Base-by-base conservation (phyloP, 1,140 invertebrate genomes). In the Andricus grossulariae region DNA sequence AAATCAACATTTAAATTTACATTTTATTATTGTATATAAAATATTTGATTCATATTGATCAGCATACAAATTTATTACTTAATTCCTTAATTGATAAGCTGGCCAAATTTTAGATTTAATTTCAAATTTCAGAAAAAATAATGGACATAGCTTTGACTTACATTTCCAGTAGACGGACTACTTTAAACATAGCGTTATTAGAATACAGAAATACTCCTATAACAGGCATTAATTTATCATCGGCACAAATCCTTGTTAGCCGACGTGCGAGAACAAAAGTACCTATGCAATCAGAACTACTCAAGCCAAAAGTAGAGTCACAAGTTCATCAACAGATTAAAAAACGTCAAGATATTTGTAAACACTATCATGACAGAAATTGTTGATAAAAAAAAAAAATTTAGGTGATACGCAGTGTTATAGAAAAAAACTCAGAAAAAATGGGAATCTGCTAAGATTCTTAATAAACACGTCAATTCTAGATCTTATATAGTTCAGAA, bases 351-450 rank as follows among this genome's bases (percentile, higher is more conserved):
- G 10, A 21, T 6, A 57, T 57, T 57, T 57, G 18, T 21, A 57
- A 57, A 21, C 16, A 57, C 5, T 57, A 57, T 57, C 54, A 57
- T 57, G 54, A 57, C 6, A 57, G 19, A 57, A 57, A 57, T 57
- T 57, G 54, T 3, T 19, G 10, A 57, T 0, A 7, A 57, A 57
- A 57, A 57, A 6, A 21, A 8, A 19, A 57, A 57, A 21, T 19
- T 11, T 19, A 18, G 54, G 18, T 19, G 18, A 57, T 57, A 57
- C 21, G 54, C 54, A 21, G 54, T 57, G 2, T 6, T 57, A 21
- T 3, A 57, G 1, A 57, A 57, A 1, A 57, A 21, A 21, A 21
- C 4, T 6, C 18, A 19, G 18, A 21, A 57, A 57, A 57, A 57
- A 7, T 57, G 54, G n/a, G 54, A 57, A 57, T 21, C 54, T 16